These are phyloP conservation scores for Lampris incognitus DNA, from an alignment of 2,113 vertebrate species.

Conservation along the genomic window DNA sequence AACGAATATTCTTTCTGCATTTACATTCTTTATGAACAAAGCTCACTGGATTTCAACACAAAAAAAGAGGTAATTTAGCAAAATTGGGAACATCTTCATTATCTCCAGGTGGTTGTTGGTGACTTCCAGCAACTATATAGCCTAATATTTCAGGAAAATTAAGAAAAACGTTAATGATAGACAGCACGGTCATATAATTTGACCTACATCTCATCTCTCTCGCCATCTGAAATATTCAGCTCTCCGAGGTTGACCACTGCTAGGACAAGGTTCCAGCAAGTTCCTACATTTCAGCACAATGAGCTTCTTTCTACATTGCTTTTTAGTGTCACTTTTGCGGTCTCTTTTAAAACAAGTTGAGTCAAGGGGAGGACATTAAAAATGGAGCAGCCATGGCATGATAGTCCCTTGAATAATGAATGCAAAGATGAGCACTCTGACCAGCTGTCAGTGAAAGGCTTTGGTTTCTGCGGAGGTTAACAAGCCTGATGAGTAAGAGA, in stretches of 20 bases:
- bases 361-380: constrained; percentile 64
- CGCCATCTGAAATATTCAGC: constrained; percentile 25
- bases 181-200: constrained; percentile 38
- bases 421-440: constrained; percentile 69
- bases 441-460: constrained; percentile 66
- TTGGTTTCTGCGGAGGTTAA: constrained; percentile 62
- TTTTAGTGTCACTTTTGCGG: constrained; percentile 43
- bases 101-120: not conserved
- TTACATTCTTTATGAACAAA: not conserved
- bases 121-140: not conserved
- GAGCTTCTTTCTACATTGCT: constrained; percentile 11
- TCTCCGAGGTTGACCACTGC: constrained; percentile 28
- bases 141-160: constrained; percentile 5
- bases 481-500: constrained; percentile 50
- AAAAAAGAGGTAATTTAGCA: not conserved
- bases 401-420: constrained; percentile 74
- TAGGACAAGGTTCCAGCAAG: constrained; percentile 15
- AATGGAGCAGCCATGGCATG: constrained; percentile 67
- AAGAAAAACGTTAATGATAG: constrained; percentile 20
- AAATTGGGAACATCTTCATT: not conserved
- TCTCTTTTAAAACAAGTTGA: constrained; percentile 53
- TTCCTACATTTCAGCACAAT: constrained; percentile 19
- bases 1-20: not conserved
- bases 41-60: not conserved
- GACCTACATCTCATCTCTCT: constrained; percentile 18